Conservation (phyloP, 1,140 invertebrate genomes). For the Bombus difficillimus region DNA sequence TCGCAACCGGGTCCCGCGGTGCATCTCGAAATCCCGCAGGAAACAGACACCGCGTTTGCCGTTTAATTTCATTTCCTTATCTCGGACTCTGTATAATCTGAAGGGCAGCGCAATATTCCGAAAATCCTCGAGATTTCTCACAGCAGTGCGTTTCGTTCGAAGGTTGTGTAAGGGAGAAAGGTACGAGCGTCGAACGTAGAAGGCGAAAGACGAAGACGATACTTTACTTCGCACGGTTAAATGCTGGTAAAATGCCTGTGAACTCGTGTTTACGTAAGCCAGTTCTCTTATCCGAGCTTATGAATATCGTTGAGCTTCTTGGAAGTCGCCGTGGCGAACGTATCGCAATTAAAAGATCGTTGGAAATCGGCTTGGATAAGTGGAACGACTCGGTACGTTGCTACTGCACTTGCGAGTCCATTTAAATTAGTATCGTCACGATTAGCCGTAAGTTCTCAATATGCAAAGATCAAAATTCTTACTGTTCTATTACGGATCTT, state of each 20-base stretch:
- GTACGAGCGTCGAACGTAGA: no score
- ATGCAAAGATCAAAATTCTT: no score
- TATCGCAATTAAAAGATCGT: neutral
- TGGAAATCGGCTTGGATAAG: no score
- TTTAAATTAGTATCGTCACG: no score
- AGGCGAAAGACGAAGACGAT: neutral
- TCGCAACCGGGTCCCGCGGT: constrained; percentile 10
- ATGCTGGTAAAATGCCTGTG: neutral
- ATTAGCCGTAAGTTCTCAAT: no score
- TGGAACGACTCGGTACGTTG: no score
- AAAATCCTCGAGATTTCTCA: constrained; percentile 48
- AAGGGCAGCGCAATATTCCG: constrained; percentile 47
- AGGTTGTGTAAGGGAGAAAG: no score
- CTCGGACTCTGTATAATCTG: constrained; percentile 57
- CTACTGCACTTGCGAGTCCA: no score
- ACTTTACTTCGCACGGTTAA: neutral
- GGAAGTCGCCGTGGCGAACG: neutral
- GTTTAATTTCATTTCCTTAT: constrained; percentile 63
- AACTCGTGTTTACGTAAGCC: constrained; percentile 15
- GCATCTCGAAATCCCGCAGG: constrained; percentile 53
- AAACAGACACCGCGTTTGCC: constrained; percentile 50
- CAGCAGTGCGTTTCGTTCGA: neutral
- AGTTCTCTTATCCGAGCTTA: neutral
- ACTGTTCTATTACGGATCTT: no score
- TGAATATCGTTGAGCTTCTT: neutral